Percentiles rank a stretch among this genome's conserved stretches.
These are phyloP conservation scores for Sialis fuliginosa DNA, from an alignment of 2,888 invertebrate species.

Conservation along the genomic window DNA sequence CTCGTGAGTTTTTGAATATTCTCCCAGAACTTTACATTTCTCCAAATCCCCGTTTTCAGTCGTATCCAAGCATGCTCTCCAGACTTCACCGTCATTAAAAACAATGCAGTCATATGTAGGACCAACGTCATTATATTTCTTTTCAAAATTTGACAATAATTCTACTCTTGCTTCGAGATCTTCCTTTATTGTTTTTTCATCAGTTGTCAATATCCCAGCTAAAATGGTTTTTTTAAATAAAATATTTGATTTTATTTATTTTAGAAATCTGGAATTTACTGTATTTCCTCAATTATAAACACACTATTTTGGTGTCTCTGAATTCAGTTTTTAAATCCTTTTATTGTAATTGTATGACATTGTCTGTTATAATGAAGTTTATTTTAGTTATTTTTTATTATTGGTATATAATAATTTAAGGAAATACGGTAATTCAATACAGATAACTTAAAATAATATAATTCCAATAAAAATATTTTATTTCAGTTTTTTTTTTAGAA, in stretches of 20 bases:
- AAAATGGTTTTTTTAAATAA: neutral
- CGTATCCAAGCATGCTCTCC: slow-evolving; percentile 79
- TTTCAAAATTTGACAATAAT: slow-evolving; percentile 62
- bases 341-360: no score
- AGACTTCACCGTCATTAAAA: slow-evolving; percentile 79
- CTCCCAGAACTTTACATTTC: slow-evolving; percentile 60
- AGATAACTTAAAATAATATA: neutral
- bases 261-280: neutral
- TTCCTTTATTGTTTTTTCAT: slow-evolving; percentile 72
- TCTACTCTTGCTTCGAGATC: slow-evolving; percentile 79
- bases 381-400: no score
- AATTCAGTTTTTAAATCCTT: no score
- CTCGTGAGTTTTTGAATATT: slow-evolving; percentile 64
- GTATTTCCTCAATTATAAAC: no score
- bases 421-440: no score
- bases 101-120: slow-evolving; percentile 87
- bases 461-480: neutral
- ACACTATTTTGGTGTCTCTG: no score
- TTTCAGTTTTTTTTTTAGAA: no score
- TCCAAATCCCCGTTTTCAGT: slow-evolving; percentile 65
- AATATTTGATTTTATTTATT: neutral
- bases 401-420: no score
- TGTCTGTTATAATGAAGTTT: no score
- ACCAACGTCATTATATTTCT: slow-evolving; percentile 73
- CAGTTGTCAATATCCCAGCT: slow-evolving; percentile 24